Evolutionary conservation across 2,888 invertebrate species (phyloP), one percentile per base, ranked within the genome.

Genomic region (Lordiphosa fenestrarum): DNA sequence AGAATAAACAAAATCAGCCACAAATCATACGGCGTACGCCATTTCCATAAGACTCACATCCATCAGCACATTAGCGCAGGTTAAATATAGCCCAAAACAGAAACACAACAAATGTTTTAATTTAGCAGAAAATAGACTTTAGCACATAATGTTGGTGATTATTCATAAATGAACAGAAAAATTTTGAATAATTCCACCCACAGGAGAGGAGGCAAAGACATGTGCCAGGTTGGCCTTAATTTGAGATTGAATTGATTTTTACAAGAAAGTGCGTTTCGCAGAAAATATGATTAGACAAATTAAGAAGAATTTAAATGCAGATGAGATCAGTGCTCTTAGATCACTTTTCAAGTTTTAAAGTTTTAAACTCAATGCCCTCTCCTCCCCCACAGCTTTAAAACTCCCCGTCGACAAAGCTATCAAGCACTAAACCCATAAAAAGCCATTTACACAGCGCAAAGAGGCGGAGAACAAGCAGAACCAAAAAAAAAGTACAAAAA

Each of bases 51-150:
- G 30, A 30, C 3, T 30, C 30, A 30, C 30, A 30, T 50, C 30
- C 39, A 50, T 46, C 23, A 49, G 15, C 37, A 50, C 49, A 38
- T 51, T 33, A 6, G 56, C 38, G 57, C 55, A 58, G 65, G 25
- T 74, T 71, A 68, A 54, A 73, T 65, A 73, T 76, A 76, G 71
- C 48, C 1, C 5, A 25, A 54, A 7, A 25, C 6, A 30, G 3
- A 30, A 30, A 30, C 30, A 30, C 9, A 44, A 23, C 35, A 53
- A 59, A 67, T 63, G 47, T 62, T 56, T 15, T 53, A 72, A 60
- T 61, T 62, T 66, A 54, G 56, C 19, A 71, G 75, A 71, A 77
- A 84, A 77, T 77, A 78, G 75, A 84, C 62, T 62, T 66, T 61
- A 41, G 56, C 69, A 47, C 40, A 61, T 61, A 60, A 66, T 65